Percentiles rank a stretch among this genome's conserved stretches.
Evolutionary conservation across 2,797 vertebrate genomes (phyloP).

Genomic region (Enteromius unitaeniatus): DNA sequence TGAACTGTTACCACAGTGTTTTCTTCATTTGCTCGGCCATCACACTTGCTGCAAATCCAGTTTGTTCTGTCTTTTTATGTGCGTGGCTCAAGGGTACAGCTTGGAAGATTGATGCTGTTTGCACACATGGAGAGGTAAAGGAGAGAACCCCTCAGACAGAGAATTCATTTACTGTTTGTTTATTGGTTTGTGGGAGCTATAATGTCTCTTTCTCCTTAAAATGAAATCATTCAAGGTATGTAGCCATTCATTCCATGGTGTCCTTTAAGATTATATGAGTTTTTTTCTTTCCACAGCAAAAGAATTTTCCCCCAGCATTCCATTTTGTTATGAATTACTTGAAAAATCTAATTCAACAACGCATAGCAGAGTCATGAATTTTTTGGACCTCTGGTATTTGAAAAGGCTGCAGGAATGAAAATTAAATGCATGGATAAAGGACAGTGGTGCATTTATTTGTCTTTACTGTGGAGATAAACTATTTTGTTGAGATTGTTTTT

Average conservation of each 20-base stretch:
- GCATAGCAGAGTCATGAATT: conserved; percentile 10
- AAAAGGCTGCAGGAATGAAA: conserved; percentile 33
- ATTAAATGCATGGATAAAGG: conserved; percentile 24
- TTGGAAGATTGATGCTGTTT: conserved; percentile 21
- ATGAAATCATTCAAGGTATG: conserved; percentile 15
- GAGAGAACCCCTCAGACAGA: conserved; percentile 8
- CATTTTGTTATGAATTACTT: conserved; percentile 39
- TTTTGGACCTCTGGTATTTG: conserved; percentile 34
- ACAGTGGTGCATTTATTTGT: background rate
- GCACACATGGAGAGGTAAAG: background rate
- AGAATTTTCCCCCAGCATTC: conserved; percentile 3
- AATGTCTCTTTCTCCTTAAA: conserved; percentile 16
- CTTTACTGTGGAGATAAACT: background rate
- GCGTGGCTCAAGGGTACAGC: conserved; percentile 16
- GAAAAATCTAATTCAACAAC: conserved; percentile 23
- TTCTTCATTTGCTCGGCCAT: conserved; percentile 10
- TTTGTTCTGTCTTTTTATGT: conserved; percentile 17
- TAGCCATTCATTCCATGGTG: background rate
- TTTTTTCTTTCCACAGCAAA: background rate
- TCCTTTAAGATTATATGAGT: background rate
- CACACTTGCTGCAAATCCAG: conserved; percentile 29
- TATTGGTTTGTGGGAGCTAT: conserved; percentile 27
- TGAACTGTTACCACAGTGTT: background rate
- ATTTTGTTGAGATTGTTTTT: background rate
- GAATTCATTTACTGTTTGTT: conserved; percentile 28